Evolutionary conservation across 2,888 invertebrate species (phyloP), one percentile per base, ranked within the genome.

Genomic region (Oxystoma pomonae): DNA sequence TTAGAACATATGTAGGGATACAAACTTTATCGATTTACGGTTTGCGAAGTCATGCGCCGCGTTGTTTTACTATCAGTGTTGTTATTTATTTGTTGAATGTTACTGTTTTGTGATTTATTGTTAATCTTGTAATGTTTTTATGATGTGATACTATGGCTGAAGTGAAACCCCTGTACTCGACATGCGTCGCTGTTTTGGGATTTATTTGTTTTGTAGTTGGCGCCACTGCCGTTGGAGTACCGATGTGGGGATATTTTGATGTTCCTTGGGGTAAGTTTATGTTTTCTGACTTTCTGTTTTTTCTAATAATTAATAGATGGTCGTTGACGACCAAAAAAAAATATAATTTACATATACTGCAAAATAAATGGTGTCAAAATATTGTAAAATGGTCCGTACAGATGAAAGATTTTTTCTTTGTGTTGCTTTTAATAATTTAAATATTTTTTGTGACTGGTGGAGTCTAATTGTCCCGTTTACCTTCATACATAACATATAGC

Each of bases 231-330:
- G 88, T 93, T 59, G 92, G 91, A 68, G 85, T 92, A 74, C 94
- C 94, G 57, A 86, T 90, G 74, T 94, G 94, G 94, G 94, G 93
- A 67, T 89, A 92, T 79, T 94, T 90, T 81, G 86, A 87, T 76
- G 89, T 86, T 78, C 86, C 88, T 82, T 81, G 86, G 75, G 85
- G 88, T 87, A 77, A 81, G 84, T 81, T 58, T 52, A 20, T 3
- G 3, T 35, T 3, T 35, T 35, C 12, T 35, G 3, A 35, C 35
- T 16, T 20, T 21, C 20, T 17, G 3, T 20, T 57, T 57, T 35
- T 9, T 18, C n/a, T 56, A 56, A 56, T 22, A 56, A 56, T n/a
- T 22, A 19, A 55, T 56, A 56, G 16, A 56, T n/a, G 21, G 2
- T 20, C 20, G 57, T 57, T 1, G 9, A 3, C 2, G 17, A 52